phyloP scores from a whole-genome alignment of 2,888 invertebrate genomes.

The Polietes domitor region DNA sequence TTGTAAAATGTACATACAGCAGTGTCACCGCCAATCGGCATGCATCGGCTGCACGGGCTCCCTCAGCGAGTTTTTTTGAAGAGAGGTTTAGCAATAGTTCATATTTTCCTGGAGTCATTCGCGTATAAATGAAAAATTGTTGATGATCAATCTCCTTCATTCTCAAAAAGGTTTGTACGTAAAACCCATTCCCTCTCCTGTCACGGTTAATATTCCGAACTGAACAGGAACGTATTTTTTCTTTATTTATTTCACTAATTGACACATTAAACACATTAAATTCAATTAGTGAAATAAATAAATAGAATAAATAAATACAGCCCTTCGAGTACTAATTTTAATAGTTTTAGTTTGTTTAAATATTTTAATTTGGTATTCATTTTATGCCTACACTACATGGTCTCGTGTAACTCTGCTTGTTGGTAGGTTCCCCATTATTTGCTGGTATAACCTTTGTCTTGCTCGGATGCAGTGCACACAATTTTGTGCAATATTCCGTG shows the following conservation, averaged over 20 bases:
- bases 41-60: conserved; percentile 47
- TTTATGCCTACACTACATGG: no score
- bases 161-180: conserved; percentile 10
- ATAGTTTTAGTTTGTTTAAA: no score
- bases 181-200: conserved; percentile 33
- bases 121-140: conserved; percentile 56
- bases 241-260: no score
- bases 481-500: neutral
- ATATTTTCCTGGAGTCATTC: conserved; percentile 45
- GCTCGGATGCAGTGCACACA: neutral
- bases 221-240: no score
- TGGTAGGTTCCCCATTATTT: conserved; percentile 37
- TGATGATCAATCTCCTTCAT: conserved; percentile 51
- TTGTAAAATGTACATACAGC: conserved; percentile 35
- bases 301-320: no score
- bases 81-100: conserved; percentile 31
- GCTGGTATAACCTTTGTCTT: neutral
- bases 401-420: conserved; percentile 45
- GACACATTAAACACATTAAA: no score
- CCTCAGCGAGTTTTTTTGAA: conserved; percentile 33
- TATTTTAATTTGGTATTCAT: no score
- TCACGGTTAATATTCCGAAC: no score
- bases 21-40: conserved; percentile 51
- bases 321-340: no score
- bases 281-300: no score